These are phyloP conservation scores for Eumacrocentrus americanus DNA, from an alignment of 2,888 invertebrate species.

Conservation along the genomic window DNA sequence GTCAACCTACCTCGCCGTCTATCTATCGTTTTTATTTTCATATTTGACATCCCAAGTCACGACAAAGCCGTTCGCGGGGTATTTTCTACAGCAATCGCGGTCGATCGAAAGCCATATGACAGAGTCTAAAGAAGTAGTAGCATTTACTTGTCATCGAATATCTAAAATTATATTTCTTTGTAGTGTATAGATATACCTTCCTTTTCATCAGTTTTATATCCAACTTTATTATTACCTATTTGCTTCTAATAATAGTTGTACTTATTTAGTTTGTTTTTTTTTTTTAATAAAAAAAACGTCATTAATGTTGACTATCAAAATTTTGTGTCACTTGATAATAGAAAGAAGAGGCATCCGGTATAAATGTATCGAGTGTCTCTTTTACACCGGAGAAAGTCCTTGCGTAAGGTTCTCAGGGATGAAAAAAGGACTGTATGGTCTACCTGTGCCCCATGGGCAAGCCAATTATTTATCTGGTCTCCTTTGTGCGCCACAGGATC, in stretches of 20 bases:
- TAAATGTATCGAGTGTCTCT: slow-evolving; percentile 57
- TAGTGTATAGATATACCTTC: not conserved
- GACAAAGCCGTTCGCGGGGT: slow-evolving; percentile 5
- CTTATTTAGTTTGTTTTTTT: too few species aligned
- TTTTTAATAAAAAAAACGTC: too few species aligned
- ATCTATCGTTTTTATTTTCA: slow-evolving; percentile 19
- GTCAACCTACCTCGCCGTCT: slow-evolving; percentile 13
- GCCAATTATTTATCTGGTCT: slow-evolving; percentile 61
- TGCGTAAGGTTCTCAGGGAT: slow-evolving; percentile 52
- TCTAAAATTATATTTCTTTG: not conserved
- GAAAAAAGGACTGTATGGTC: slow-evolving; percentile 47
- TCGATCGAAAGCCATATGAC: slow-evolving; percentile 18
- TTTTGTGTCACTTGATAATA: slow-evolving; percentile 4
- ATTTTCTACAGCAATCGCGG: slow-evolving; percentile 5
- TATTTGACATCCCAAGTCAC: slow-evolving; percentile 26
- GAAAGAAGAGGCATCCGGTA: slow-evolving; percentile 36
- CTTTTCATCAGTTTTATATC: too few species aligned
- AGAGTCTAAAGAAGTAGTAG: not conserved
- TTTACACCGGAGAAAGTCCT: slow-evolving; percentile 32
- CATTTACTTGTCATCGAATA: not conserved
- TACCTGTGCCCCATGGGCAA: slow-evolving; percentile 58
- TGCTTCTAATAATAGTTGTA: too few species aligned
- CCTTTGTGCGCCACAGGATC: slow-evolving; percentile 50
- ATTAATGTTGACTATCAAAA: too few species aligned
- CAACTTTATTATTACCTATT: too few species aligned